phyloP scores from a whole-genome alignment of 2,888 invertebrate genomes.

The Leptinotarsa juncta region DNA sequence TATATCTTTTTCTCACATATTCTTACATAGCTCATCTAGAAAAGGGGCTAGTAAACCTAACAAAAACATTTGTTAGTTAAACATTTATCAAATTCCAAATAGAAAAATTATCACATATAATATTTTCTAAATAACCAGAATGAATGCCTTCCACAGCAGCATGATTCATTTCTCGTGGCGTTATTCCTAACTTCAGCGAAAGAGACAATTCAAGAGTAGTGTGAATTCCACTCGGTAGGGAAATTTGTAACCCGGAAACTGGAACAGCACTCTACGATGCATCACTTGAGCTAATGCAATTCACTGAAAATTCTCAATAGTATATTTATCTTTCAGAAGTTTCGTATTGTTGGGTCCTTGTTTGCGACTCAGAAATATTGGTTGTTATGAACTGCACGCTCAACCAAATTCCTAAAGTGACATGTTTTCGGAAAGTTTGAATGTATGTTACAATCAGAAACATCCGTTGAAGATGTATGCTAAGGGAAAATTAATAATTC shows the following conservation, averaged over 20 bases:
- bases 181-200: neutral
- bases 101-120: too few relatives aligned
- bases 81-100: too few relatives aligned
- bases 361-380: constrained; percentile 17
- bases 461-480: neutral
- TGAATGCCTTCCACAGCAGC: neutral
- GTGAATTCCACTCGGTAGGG: constrained; percentile 6
- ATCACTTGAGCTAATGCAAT: constrained; percentile 13
- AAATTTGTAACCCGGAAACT: constrained; percentile 13
- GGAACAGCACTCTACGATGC: constrained; percentile 11
- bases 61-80: too few relatives aligned
- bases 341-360: constrained; percentile 2
- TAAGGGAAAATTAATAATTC: too few relatives aligned
- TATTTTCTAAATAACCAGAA: too few relatives aligned
- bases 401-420: neutral
- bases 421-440: neutral
- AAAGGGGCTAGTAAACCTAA: too few relatives aligned
- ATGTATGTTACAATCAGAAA: neutral
- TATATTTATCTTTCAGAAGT: constrained; percentile 20
- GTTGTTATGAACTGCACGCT: constrained; percentile 6
- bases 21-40: too few relatives aligned
- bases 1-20: too few relatives aligned
- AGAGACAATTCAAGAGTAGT: neutral
- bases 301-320: constrained; percentile 13
- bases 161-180: neutral